Conservation (phyloP, 1,140 invertebrate species). For the Drosophila sp. region DNA sequence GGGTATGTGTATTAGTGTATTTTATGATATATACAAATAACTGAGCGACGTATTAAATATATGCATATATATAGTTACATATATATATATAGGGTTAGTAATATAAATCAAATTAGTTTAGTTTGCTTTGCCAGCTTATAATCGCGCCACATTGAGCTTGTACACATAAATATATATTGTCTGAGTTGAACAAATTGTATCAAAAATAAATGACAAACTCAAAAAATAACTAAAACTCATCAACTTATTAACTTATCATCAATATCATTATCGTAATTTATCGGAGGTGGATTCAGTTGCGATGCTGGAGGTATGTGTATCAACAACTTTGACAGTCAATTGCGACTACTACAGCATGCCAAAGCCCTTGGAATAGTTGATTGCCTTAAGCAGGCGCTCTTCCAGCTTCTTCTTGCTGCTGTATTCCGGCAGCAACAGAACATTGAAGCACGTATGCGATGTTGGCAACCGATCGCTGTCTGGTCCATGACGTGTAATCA, state of each 20-base stretch:
- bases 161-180: conserved; percentile 64
- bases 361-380: conserved; percentile 94
- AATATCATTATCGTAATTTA: conserved; percentile 22
- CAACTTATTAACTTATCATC: conserved; percentile 45
- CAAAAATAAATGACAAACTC: conserved; percentile 75
- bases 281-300: conserved; percentile 77
- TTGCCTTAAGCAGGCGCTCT: conserved; percentile 95
- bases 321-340: conserved; percentile 18
- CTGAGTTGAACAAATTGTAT: conserved; percentile 75
- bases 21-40: conserved; percentile 66
- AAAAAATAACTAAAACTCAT: conserved; percentile 67
- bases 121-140: conserved; percentile 30
- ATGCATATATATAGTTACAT: conserved; percentile 14
- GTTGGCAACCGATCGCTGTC: conserved; percentile 92
- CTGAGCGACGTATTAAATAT: conserved; percentile 58
- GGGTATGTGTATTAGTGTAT: conserved; percentile 37
- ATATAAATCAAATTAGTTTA: conserved; percentile 31
- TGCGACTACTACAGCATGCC: conserved; percentile 89
- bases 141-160: conserved; percentile 60
- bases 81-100: conserved; percentile 7
- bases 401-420: conserved; percentile 92
- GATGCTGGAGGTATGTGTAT: conserved; percentile 46
- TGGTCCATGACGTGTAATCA: conserved; percentile 91
- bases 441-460: conserved; percentile 98
- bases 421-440: conserved; percentile 96